phyloP scores from a whole-genome alignment of 2,888 invertebrate genomes.

The Conistra vaccinii region DNA sequence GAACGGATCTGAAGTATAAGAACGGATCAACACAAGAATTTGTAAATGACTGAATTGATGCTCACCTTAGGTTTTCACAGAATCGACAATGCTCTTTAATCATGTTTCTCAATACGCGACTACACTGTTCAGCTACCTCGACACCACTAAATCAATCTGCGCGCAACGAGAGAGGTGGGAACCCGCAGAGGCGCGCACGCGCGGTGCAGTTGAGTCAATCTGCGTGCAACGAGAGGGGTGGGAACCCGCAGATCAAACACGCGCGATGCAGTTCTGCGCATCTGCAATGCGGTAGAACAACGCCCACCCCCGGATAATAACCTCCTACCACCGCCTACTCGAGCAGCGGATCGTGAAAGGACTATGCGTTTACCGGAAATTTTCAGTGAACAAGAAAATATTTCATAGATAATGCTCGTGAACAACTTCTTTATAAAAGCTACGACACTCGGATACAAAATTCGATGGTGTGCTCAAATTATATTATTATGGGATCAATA shows the following conservation, averaged over 20 bases:
- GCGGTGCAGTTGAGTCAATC: too few relatives aligned
- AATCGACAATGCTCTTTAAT: neutral
- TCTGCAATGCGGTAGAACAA: neutral
- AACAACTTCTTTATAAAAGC: too few relatives aligned
- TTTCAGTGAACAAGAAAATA: too few relatives aligned
- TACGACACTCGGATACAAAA: too few relatives aligned
- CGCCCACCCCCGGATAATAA: neutral
- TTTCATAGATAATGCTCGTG: too few relatives aligned
- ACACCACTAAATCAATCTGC: neutral
- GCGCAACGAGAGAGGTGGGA: neutral
- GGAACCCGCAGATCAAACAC: neutral
- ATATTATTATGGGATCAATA: too few relatives aligned
- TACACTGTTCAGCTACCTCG: neutral
- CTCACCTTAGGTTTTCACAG: neutral
- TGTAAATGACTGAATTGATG: neutral
- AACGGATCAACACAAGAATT: neutral
- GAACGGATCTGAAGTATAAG: neutral
- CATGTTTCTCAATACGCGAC: neutral
- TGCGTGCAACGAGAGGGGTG: too few relatives aligned
- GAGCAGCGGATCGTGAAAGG: too few relatives aligned
- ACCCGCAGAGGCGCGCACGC: neutral
- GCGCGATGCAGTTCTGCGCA: conserved; percentile 7
- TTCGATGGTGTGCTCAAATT: too few relatives aligned
- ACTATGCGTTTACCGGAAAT: too few relatives aligned
- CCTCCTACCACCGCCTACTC: too few relatives aligned